These are phyloP conservation scores for Amazona vittata DNA, from an alignment of 2,113 vertebrate genomes.

Conservation along the genomic window DNA sequence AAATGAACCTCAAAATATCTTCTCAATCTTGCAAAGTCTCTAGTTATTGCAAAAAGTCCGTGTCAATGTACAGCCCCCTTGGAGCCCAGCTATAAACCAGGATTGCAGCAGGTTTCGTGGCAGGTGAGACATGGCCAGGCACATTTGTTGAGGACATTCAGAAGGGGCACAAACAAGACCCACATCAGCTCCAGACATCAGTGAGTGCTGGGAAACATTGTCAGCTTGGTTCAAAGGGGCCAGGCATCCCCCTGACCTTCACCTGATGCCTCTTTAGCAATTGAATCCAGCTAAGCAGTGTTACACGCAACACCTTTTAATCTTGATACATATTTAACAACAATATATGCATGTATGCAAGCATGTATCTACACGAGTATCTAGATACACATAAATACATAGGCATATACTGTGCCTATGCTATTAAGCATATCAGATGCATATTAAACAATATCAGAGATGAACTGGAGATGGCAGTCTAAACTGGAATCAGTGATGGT, in stretches of 20 bases:
- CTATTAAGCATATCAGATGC: not conserved
- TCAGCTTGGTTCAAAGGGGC: not conserved
- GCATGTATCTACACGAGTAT: not conserved
- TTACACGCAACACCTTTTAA: not conserved
- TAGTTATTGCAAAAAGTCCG: too few species aligned
- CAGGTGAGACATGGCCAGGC: not conserved
- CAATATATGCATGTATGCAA: rapidly evolving
- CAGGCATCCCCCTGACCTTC: not conserved
- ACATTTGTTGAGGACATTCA: not conserved
- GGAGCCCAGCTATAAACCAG: not conserved
- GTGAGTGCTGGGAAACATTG: not conserved
- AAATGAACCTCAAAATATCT: not conserved
- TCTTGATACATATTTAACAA: not conserved
- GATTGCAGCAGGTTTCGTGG: not conserved
- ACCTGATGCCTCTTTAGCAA: not conserved
- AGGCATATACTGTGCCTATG: not conserved
- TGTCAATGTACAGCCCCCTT: not conserved
- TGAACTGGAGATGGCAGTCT: constrained; percentile 57
- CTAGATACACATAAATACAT: not conserved
- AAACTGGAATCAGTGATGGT: not conserved
- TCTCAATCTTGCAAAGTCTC: too few species aligned
- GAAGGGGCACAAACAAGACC: not conserved
- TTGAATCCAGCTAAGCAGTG: not conserved
- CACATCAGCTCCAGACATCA: not conserved
- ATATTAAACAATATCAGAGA: not conserved